A percentile compares a stretch with the other conserved stretches of the same genome.
Conservation (phyloP, 2,797 vertebrate genomes). For the Micromesistius poutassou region DNA sequence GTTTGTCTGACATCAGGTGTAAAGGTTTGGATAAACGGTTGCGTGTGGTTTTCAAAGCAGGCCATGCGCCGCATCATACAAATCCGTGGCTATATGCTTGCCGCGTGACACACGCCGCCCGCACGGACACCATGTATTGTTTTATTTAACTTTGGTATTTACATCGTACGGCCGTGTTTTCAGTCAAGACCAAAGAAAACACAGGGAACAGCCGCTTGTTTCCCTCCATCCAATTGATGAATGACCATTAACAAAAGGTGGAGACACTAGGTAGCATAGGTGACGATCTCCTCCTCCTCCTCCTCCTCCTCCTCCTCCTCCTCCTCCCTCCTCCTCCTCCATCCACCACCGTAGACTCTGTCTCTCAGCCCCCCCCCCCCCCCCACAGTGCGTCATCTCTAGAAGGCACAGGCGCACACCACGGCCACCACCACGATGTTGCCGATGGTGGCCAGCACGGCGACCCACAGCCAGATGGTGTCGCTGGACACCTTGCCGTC, state of each 20-base stretch:
- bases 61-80: not conserved
- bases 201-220: not conserved
- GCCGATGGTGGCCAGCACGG: slow-evolving; percentile 79
- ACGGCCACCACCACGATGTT: slow-evolving; percentile 83
- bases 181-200: not conserved
- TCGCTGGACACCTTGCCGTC: slow-evolving; percentile 75
- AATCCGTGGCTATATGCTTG: not conserved
- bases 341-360: slow-evolving; percentile 5
- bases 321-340: slow-evolving; percentile 4
- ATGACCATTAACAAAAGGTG: no score
- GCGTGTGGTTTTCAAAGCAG: not conserved
- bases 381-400: slow-evolving; percentile 26
- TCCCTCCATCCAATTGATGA: no score
- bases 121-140: not conserved
- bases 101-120: not conserved
- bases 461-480: slow-evolving; percentile 80
- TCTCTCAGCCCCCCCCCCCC: slow-evolving; percentile 10
- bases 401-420: slow-evolving; percentile 82
- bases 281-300: slow-evolving; percentile 1
- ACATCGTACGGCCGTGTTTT: not conserved
- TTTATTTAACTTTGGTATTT: slow-evolving; percentile 1
- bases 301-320: no score
- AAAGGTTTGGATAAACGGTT: not conserved
- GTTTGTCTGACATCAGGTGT: not conserved
- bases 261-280: not conserved